Conservation (phyloP, 1,140 invertebrate genomes). For the Trachelipus rathkii region DNA sequence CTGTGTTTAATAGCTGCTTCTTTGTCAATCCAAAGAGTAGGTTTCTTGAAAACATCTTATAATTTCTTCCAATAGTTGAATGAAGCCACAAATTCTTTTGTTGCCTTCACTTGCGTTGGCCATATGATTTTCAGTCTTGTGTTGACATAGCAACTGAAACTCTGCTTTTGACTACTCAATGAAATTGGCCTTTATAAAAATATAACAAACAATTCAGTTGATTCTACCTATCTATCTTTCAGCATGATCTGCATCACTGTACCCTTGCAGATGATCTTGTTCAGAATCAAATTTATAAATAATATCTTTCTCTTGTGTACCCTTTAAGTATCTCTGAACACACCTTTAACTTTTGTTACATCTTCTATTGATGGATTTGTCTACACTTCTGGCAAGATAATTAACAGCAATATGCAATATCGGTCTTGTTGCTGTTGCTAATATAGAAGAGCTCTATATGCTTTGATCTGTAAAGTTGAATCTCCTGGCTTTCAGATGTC, state of each 20-base stretch:
- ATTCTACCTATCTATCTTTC: neutral
- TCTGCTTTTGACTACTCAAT: too few species aligned
- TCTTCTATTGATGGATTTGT: conserved; percentile 21
- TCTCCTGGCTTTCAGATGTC: conserved; percentile 24
- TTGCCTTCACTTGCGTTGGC: too few species aligned
- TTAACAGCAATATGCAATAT: conserved; percentile 32
- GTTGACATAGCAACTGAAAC: too few species aligned
- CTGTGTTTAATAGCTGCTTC: too few species aligned
- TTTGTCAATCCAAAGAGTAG: too few species aligned
- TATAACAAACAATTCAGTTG: too few species aligned
- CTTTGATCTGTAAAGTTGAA: conserved; percentile 1
- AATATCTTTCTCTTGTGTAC: conserved; percentile 24
- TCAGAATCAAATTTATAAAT: conserved; percentile 9
- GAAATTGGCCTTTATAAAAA: too few species aligned
- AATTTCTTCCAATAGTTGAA: too few species aligned
- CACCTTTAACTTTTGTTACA: conserved; percentile 21
- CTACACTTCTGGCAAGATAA: conserved; percentile 27
- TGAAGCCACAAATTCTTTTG: too few species aligned
- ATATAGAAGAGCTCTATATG: conserved; percentile 29
- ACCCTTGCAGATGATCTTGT: neutral
- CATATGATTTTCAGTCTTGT: too few species aligned
- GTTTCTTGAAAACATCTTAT: too few species aligned
- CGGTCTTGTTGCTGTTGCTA: conserved; percentile 27
- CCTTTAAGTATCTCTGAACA: conserved; percentile 26
- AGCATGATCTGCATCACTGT: conserved; percentile 20